These are phyloP conservation scores for Hemibagrus wyckioides DNA, from an alignment of 2,113 vertebrate species.

Conservation along the genomic window DNA sequence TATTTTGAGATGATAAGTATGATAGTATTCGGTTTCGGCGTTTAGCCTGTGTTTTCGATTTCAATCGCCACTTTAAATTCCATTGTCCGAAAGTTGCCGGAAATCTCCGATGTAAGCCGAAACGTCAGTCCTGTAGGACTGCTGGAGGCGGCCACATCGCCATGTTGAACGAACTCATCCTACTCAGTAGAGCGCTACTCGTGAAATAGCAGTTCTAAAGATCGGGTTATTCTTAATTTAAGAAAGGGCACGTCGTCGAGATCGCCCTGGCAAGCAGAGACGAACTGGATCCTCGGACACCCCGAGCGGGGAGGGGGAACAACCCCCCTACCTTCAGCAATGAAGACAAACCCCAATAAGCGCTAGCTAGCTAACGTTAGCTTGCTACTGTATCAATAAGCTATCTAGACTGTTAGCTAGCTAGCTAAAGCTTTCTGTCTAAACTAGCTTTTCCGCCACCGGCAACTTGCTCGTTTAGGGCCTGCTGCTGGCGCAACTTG, in stretches of 20 bases:
- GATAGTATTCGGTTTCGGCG: background rate
- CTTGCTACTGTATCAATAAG: slow-evolving; percentile 53
- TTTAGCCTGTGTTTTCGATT: background rate
- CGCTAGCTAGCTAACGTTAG: slow-evolving; percentile 71
- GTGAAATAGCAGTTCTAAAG: slow-evolving; percentile 70
- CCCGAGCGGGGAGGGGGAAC: slow-evolving; percentile 86
- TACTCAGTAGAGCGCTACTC: slow-evolving; percentile 73
- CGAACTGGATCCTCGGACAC: slow-evolving; percentile 84
- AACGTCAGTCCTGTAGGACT: slow-evolving; percentile 93
- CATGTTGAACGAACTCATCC: slow-evolving; percentile 92
- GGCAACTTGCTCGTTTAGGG: slow-evolving; percentile 64
- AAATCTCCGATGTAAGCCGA: slow-evolving; percentile 82
- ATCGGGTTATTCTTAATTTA: slow-evolving; percentile 71
- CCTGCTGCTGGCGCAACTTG: slow-evolving; percentile 52
- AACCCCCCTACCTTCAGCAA: slow-evolving; percentile 82
- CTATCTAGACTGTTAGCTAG: slow-evolving; percentile 62
- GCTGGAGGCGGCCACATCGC: slow-evolving; percentile 96
- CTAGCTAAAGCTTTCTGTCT: slow-evolving; percentile 64
- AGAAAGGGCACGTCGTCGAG: slow-evolving; percentile 80
- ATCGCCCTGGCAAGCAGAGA: slow-evolving; percentile 75
- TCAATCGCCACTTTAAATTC: slow-evolving; percentile 8
- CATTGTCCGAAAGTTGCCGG: slow-evolving; percentile 77
- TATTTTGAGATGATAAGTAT: background rate
- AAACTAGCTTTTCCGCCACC: slow-evolving; percentile 62
- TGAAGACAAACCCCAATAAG: slow-evolving; percentile 68